These are phyloP conservation scores for Euthynnus affinis DNA, from an alignment of 2,797 vertebrate species.

Conservation along the genomic window DNA sequence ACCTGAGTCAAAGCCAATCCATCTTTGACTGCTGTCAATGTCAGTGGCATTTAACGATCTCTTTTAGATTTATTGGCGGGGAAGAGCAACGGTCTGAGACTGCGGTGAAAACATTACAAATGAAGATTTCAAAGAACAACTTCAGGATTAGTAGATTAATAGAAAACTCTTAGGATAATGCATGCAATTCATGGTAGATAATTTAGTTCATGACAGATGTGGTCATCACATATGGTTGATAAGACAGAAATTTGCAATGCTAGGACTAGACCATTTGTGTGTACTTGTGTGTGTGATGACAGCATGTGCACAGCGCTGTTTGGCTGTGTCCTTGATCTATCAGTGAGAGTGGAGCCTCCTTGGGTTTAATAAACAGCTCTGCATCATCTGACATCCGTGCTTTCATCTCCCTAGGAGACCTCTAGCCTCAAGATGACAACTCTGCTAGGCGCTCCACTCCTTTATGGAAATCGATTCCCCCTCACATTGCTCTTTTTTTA, in stretches of 20 bases:
- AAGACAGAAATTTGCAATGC: slow-evolving; percentile 43
- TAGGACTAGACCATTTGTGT: slow-evolving; percentile 37
- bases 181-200: not conserved
- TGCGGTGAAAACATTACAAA: not conserved
- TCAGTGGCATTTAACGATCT: slow-evolving; percentile 37
- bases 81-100: not conserved
- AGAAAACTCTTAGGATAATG: not conserved
- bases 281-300: slow-evolving; percentile 57
- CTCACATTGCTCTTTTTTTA: slow-evolving; percentile 50
- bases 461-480: slow-evolving; percentile 65
- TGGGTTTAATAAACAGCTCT: slow-evolving; percentile 70
- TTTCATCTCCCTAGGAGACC: slow-evolving; percentile 74
- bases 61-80: slow-evolving; percentile 25
- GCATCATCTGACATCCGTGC: slow-evolving; percentile 66
- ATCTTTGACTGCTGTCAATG: slow-evolving; percentile 36
- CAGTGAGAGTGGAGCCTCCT: slow-evolving; percentile 64
- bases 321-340: slow-evolving; percentile 63
- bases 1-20: slow-evolving; percentile 30
- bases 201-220: not conserved
- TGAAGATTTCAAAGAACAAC: slow-evolving; percentile 30
- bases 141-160: not conserved
- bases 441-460: slow-evolving; percentile 36
- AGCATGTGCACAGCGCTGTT: slow-evolving; percentile 45
- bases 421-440: slow-evolving; percentile 64
- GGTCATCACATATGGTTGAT: not conserved